Percentiles rank a stretch among this genome's conserved stretches.
These are phyloP conservation scores for Toxonevra muliebris DNA, from an alignment of 2,888 invertebrate species.

Conservation along the genomic window DNA sequence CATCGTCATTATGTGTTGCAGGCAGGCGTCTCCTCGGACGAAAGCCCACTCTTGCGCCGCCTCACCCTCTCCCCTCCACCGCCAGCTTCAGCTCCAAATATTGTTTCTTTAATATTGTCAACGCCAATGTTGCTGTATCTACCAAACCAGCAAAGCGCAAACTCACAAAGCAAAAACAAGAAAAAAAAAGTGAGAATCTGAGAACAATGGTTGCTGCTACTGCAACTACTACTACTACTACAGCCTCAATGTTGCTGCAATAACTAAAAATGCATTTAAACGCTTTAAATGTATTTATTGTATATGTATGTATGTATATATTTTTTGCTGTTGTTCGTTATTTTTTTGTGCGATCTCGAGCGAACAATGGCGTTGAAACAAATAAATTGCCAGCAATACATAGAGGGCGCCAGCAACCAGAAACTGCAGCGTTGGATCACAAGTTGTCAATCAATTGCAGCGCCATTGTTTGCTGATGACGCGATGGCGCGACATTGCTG, in stretches of 20 bases:
- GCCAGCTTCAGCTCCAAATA: not conserved
- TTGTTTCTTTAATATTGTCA: not conserved
- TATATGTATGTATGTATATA: conserved; percentile 15
- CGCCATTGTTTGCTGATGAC: conserved; percentile 48
- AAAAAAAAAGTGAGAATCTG: too few species aligned
- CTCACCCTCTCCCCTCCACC: too few species aligned
- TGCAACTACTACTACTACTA: not conserved
- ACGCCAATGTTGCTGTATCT: conserved; percentile 22
- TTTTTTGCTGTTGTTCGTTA: conserved; percentile 3
- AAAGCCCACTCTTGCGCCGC: too few species aligned
- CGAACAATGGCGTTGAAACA: conserved; percentile 39
- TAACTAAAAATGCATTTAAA: conserved; percentile 32
- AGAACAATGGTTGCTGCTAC: conserved; percentile 26
- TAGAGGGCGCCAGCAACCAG: conserved; percentile 27
- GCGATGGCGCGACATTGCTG: conserved; percentile 44
- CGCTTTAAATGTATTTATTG: conserved; percentile 23
- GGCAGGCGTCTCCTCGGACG: too few species aligned
- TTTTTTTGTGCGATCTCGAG: conserved; percentile 20
- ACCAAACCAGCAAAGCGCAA: conserved; percentile 3
- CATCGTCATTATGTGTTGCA: conserved; percentile 41
- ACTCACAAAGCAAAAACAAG: not conserved
- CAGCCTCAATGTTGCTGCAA: not conserved
- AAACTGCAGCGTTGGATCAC: conserved; percentile 33
- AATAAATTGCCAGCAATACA: conserved; percentile 32
- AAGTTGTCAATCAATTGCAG: conserved; percentile 49